Percentiles rank a stretch among this genome's conserved stretches.
Conservation (phyloP, 2,888 invertebrate species). For the Nomada lathburiana region DNA sequence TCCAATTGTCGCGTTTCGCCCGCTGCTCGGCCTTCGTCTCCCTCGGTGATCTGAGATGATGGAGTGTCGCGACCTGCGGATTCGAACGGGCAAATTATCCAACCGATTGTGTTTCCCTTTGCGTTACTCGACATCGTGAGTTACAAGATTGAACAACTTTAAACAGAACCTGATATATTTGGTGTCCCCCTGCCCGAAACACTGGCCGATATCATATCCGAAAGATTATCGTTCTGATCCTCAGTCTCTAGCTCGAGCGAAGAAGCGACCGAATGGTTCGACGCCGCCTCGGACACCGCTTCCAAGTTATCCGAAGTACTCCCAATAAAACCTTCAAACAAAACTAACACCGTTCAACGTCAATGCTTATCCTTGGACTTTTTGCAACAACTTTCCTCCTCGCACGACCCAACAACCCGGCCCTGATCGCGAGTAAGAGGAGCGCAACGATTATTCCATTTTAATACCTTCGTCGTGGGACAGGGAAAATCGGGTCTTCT, state of each 20-base stretch:
- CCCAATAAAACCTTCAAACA: constrained; percentile 91
- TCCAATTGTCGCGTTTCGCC: constrained; percentile 82
- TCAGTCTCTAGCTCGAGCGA: constrained; percentile 95
- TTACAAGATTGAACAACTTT: neutral
- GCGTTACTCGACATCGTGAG: neutral
- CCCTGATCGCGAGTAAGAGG: too few relatives aligned
- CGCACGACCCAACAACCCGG: too few relatives aligned
- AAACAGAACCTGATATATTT: constrained; percentile 91
- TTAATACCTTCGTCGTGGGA: constrained; percentile 91
- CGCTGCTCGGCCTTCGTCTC: constrained; percentile 79
- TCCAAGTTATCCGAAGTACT: constrained; percentile 97
- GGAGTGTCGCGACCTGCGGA: constrained; percentile 94
- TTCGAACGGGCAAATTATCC: neutral
- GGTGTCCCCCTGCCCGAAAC: constrained; percentile 96
- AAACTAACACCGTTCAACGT: constrained; percentile 70
- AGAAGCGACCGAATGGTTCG: constrained; percentile 97
- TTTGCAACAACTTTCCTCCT: too few relatives aligned
- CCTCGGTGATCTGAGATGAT: constrained; percentile 95
- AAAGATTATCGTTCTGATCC: constrained; percentile 96
- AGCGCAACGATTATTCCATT: neutral
- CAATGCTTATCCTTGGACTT: neutral
- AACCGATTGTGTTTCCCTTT: neutral
- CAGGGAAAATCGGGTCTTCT: constrained; percentile 89
- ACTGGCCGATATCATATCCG: constrained; percentile 98
- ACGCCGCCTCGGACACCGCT: constrained; percentile 97